phyloP scores from a whole-genome alignment of 2,113 vertebrate species.

The Tinamus guttatus region DNA sequence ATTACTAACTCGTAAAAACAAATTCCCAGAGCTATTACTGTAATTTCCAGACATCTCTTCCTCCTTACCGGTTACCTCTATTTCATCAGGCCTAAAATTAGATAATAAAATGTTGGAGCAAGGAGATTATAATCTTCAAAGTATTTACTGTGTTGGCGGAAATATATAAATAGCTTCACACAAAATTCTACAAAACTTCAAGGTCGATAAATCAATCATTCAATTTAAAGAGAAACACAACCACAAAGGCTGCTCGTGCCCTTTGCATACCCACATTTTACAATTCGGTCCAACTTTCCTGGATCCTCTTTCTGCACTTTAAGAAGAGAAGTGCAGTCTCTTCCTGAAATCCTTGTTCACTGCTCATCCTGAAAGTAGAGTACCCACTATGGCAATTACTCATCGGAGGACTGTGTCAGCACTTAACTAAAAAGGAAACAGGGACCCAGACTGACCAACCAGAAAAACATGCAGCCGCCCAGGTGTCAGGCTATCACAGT shows the following conservation, averaged over 20 bases:
- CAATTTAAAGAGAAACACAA: neutral
- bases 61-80: neutral
- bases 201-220: neutral
- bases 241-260: neutral
- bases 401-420: too few relatives aligned
- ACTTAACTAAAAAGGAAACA: too few relatives aligned
- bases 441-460: too few relatives aligned
- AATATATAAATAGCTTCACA: neutral
- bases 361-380: neutral
- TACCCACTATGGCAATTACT: too few relatives aligned
- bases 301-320: neutral
- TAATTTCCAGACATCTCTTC: neutral
- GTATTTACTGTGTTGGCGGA: neutral
- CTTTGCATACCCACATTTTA: neutral
- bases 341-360: neutral
- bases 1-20: neutral
- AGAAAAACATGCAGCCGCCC: too few relatives aligned
- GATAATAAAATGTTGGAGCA: neutral
- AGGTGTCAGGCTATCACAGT: too few relatives aligned
- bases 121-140: neutral
- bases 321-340: neutral
- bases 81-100: neutral
- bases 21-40: neutral
- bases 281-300: neutral
- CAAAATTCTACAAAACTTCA: neutral